Evolutionary conservation across 2,888 invertebrate genomes (phyloP), one percentile per base, ranked within the genome.

Genomic region (Xestia xanthographa): DNA sequence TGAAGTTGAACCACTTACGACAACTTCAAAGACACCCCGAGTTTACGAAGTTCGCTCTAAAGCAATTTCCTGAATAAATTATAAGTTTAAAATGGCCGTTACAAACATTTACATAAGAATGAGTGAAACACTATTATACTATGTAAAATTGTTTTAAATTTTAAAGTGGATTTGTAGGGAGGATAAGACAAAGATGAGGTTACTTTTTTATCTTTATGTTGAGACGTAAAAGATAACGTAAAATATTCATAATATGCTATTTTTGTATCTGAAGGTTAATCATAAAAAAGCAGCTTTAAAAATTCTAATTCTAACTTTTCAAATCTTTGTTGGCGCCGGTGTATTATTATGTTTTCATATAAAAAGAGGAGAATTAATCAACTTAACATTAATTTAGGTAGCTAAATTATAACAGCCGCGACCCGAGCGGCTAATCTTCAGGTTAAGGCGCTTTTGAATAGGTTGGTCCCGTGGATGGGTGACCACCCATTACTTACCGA

Each of bases 41-140:
- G 82, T 80, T 82, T 72, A 62, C 66, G 58, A 74, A 85, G 72
- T 80, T 81, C 68, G 80, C 83, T 87, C 79, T 89, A 83, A 91
- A 91, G 88, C 87, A 90, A 91, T 92, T 91, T 91, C 87, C 80
- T 77, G 92, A 89, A 93, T 92, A 93, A 92, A 93, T 94, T 93
- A 92, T 88, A 94, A 94, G 89, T 94, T 93, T 87, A 86, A 91
- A 92, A 91, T 91, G 88, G 90, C 90, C 88, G 86, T 91, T 90
- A 88, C 77, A 88, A 90, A 88, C 87, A 89, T 93, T 93, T 92
- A 91, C 93, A 93, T 93, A 91, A 83, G 75, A 86, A 86, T 87
- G 82, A 82, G 86, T 86, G 89, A 86, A 84, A 88, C 89, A 92
- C 90, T 92, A 91, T 92, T 91, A 91, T 80, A 87, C 87, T 89